These are phyloP conservation scores for Pipistrellus kuhlii DNA, from an alignment of 2,797 vertebrate species.

Conservation along the genomic window DNA sequence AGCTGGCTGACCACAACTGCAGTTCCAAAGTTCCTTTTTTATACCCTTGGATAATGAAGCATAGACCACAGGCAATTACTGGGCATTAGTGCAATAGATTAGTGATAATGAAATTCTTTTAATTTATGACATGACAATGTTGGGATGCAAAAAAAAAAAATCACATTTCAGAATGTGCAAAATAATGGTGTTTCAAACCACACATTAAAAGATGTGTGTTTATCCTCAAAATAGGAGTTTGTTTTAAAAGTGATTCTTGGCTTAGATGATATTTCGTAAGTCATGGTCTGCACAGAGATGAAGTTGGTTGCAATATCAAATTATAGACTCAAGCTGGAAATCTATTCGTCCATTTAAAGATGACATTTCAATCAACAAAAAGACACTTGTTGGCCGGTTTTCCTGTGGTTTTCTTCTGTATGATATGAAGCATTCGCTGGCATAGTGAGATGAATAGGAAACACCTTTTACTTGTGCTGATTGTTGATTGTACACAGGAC, in stretches of 20 bases:
- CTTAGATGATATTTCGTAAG: neutral
- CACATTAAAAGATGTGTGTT: constrained; percentile 12
- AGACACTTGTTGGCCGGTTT: neutral
- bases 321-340: constrained; percentile 25
- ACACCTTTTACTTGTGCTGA: neutral
- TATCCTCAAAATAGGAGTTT: neutral
- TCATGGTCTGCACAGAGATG: neutral
- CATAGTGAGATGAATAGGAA: neutral
- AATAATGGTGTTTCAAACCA: neutral
- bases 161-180: constrained; percentile 12
- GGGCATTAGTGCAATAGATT: neutral
- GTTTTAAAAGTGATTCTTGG: constrained; percentile 14
- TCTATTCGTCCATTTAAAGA: constrained; percentile 20
- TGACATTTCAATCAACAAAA: constrained; percentile 36
- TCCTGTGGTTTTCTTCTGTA: neutral
- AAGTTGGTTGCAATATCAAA: neutral
- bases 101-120: constrained; percentile 1
- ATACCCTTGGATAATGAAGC: constrained; percentile 69
- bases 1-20: constrained; percentile 48
- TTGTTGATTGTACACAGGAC: neutral
- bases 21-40: constrained; percentile 54
- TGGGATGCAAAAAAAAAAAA: neutral
- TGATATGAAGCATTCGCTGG: neutral
- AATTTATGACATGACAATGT: constrained; percentile 31
- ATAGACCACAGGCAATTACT: neutral